Evolutionary conservation across 2,113 vertebrate species (phyloP), one percentile per base, ranked within the genome.

Genomic region (Xiphophorus maculatus): DNA sequence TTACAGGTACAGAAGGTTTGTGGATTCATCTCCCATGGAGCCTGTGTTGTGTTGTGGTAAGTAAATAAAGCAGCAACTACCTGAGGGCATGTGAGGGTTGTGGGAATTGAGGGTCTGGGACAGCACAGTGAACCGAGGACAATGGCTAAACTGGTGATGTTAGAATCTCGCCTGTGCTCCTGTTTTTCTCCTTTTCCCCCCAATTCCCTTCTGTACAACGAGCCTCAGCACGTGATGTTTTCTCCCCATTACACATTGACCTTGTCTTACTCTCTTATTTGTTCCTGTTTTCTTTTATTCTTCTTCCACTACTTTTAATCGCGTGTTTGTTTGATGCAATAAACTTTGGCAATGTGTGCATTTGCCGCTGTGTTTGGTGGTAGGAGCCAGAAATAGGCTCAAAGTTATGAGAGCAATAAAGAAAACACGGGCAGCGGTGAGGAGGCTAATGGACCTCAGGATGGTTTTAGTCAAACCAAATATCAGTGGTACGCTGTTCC

Each of bases 41-140:
- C 33, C 40, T 76, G 48, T 68, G 61, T 69, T 72, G 75, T 72
- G 81, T 83, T 89, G 79, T 78, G 74, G 79, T 73, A 73, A 87
- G 86, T 89, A 92, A 92, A 90, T 90, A 90, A 91, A 90, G 66
- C 81, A 84, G 66, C 28, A 4, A 69, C 79, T 90, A 88, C 88
- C 81, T 25, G 42, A 76, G 87, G 91, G 71, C 73, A 25, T 67
- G 61, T 83, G 63, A 73, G 87, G 80, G 88, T 84, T 89, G 81
- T 32, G 69, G 70, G 82, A 88, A 62, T 66, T 81, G 86, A 79
- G 68, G 25, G 73, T 75, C 77, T 81, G 82, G 86, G 83, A 84
- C 71, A 81, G 77, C 51, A 73, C 72, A 71, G 81, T 54, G 11
- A 73, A 77, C 87, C 77, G 71, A 66, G 74, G 68, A 89, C 88